Percentiles rank a stretch among this genome's conserved stretches.
These are phyloP conservation scores for Lordiphosa clarofinis DNA, from an alignment of 1,140 invertebrate species.

Conservation along the genomic window DNA sequence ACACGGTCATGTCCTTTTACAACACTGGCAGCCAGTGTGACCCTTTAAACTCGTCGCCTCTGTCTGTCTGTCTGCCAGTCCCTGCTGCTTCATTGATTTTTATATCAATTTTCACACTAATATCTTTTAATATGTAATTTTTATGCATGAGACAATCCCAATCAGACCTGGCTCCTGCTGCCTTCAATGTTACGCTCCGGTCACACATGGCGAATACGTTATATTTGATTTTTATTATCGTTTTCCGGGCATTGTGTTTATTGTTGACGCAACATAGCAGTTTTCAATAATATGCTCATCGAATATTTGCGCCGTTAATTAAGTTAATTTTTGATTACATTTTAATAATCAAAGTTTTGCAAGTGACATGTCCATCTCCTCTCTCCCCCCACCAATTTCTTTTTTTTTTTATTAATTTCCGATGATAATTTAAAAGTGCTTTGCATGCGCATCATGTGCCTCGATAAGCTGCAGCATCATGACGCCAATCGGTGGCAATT, in stretches of 20 bases:
- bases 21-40: constrained; percentile 42
- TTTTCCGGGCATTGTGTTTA: constrained; percentile 3
- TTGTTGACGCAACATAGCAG: constrained; percentile 23
- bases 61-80: constrained; percentile 15
- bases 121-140: constrained; percentile 77
- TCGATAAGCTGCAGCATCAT: constrained; percentile 60
- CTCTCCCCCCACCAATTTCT: constrained; percentile 16
- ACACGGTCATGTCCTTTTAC: constrained; percentile 56
- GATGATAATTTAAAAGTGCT: constrained; percentile 75
- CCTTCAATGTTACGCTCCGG: constrained; percentile 30
- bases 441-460: constrained; percentile 68
- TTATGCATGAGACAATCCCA: constrained; percentile 59
- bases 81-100: constrained; percentile 70
- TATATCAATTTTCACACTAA: constrained; percentile 77
- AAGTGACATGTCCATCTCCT: constrained; percentile 48
- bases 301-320: constrained; percentile 61
- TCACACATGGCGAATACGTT: constrained; percentile 54
- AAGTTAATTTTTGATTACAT: constrained; percentile 76
- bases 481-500: constrained; percentile 44
- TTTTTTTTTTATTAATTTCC: constrained; percentile 54
- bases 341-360: constrained; percentile 70
- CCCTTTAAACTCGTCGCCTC: constrained; percentile 54
- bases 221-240: constrained; percentile 72
- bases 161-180: constrained; percentile 9
- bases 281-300: constrained; percentile 45